Percentiles rank a stretch among this genome's conserved stretches.
These are phyloP conservation scores for Asarcornis scutulata DNA, from an alignment of 2,113 vertebrate species.

Conservation along the genomic window DNA sequence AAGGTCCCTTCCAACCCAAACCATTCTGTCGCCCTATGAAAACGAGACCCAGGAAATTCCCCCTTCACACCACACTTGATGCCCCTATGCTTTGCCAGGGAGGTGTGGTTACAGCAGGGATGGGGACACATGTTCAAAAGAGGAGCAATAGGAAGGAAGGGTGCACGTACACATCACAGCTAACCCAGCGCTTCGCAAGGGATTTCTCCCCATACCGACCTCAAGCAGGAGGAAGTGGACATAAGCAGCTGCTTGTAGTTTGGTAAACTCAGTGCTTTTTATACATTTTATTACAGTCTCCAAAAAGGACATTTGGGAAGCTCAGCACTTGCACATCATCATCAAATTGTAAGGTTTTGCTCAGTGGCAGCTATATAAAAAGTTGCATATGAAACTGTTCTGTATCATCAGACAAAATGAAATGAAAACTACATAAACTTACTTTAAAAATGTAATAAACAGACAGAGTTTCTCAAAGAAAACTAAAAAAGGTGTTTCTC, in stretches of 20 bases:
- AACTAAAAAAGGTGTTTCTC: background rate
- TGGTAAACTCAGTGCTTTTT: background rate
- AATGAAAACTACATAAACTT: background rate
- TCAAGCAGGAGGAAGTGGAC: background rate
- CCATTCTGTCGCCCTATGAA: too few species aligned
- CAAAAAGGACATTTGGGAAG: background rate
- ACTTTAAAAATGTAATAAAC: background rate
- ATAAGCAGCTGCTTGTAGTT: background rate
- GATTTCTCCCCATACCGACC: background rate
- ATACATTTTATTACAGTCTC: background rate
- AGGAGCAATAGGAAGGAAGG: background rate
- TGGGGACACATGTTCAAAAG: background rate
- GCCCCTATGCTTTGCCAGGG: background rate
- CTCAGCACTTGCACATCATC: background rate
- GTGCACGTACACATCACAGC: background rate
- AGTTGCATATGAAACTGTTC: background rate
- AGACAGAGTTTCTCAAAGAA: background rate
- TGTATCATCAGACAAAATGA: background rate
- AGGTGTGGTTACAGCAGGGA: too few species aligned
- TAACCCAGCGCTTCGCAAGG: background rate
- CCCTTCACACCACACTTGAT: background rate
- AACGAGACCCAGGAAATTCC: background rate
- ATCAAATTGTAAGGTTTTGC: background rate
- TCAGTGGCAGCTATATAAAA: background rate
- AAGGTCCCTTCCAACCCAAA: too few species aligned